Evolutionary conservation across 2,888 invertebrate genomes (phyloP), one percentile per base, ranked within the genome.

Genomic region (Gordius sp.): DNA sequence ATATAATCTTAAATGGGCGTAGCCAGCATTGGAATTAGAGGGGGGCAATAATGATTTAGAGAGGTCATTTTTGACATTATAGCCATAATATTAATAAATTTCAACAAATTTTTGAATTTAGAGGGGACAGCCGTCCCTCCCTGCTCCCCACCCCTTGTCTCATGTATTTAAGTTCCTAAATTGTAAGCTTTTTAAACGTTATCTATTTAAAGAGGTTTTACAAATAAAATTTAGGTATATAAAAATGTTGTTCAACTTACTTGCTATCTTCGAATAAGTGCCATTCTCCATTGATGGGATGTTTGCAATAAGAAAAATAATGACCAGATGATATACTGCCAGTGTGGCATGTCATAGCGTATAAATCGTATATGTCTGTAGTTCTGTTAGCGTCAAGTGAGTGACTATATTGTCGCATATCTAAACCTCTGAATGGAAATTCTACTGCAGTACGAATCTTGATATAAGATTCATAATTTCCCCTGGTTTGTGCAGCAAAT

Each of bases 221-320:
- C 39, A n/a, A 33, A 13, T n/a, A n/a, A 33, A 13, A 33, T 54
- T 27, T 20, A 27, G 20, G 27, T n/a, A 54, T 25, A 26, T 16
- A 47, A 20, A 47, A 20, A 23, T 47, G 8, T 8, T 16, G 4
- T 20, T 16, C 8, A 16, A 16, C 8, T 54, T 54, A 54, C 55
- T 27, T 54, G 28, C 27, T 27, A 28, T 54, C 55, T 27, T 54
- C 55, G 20, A 54, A 54, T 8, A 54, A 27, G 28, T 54, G 28
- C 55, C 55, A 54, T 27, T 25, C 27, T 16, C 28, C 20, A 20
- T 25, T 16, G 27, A 23, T 27, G 13, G 55, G 55, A 54, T 54
- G 4, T 27, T 54, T 54, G 27, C 55, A 54, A 54, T 16, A 28
- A 54, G 55, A 54, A 27, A 25, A 27, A 20, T 54, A 54, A 28